Evolutionary conservation across 2,888 invertebrate species (phyloP).

Genomic region (Cyclophora punctaria): DNA sequence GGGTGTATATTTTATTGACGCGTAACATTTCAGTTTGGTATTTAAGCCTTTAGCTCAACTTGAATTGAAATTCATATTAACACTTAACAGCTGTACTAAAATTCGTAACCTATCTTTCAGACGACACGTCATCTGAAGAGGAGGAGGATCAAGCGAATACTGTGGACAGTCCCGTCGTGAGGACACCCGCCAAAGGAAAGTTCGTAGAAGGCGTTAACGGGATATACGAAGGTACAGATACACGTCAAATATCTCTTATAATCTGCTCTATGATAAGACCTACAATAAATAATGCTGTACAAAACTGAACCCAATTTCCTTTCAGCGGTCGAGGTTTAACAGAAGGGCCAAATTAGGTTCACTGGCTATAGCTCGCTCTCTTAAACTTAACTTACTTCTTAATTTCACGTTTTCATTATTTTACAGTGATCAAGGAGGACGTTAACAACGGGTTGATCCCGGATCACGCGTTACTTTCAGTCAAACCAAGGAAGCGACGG

Average conservation of each 20-base stretch:
- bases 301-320: no score
- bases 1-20: no score
- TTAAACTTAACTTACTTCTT: no score
- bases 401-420: not conserved
- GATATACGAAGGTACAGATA: slow-evolving; percentile 57
- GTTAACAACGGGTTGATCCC: slow-evolving; percentile 59
- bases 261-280: no score
- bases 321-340: no score
- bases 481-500: slow-evolving; percentile 67
- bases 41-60: not conserved
- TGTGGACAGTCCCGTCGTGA: slow-evolving; percentile 47
- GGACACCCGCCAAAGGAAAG: slow-evolving; percentile 47
- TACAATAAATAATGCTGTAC: no score
- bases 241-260: no score
- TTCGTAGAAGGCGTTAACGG: slow-evolving; percentile 68
- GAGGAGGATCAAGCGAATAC: slow-evolving; percentile 44
- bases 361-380: no score
- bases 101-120: slow-evolving; percentile 16
- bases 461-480: slow-evolving; percentile 53
- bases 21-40: slow-evolving; percentile 4
- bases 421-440: slow-evolving; percentile 55
- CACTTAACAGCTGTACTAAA: no score
- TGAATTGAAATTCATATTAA: no score
- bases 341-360: no score
- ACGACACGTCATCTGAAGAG: slow-evolving; percentile 59